Evolutionary conservation across 2,888 invertebrate genomes (phyloP), one percentile per base, ranked within the genome.

Genomic region (Macrosoma leucophasiata): DNA sequence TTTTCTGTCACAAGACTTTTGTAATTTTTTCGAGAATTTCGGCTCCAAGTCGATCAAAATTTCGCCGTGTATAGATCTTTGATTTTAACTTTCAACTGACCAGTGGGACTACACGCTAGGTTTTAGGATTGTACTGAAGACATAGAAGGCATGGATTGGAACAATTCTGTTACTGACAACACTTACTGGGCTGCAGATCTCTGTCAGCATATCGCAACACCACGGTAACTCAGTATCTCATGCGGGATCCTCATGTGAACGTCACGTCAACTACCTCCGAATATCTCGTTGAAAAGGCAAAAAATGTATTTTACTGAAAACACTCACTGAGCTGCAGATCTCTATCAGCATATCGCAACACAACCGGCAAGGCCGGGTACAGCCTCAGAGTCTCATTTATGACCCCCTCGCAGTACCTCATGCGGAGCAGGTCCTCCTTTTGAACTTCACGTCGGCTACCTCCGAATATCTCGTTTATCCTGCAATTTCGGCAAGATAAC

Each of bases 321-420:
- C 11, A 50, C 65, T 55, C 21, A 72, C 73, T 62, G 1, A 71
- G 45, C 20, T 55, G 35, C 3, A 75, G 21, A 9, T 76, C 72
- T 2, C 41, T 52, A 31, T 72, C 68, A 0, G 73, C 67, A 4
- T 60, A 51, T 18, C 74, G 48, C 50, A 69, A 42, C 15, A 74
- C 48, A 0, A 33, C 49, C 0, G 74, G 72, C 0, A 58, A 11
- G 0, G 74, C 65, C 0, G 75, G 76, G 32, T 48, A 69, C 40
- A 76, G 30, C 3, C 76, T 51, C 29, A 76, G 37, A 0, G 69
- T 66, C 52, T 78, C 76, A 12, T 43, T 35, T 20, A 75, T 50
- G 1, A 74, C 52, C 0, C 72, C 71, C 33, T 75, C 76, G 10
- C 66, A 65, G 44, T 74, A 77, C 24, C 10, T 31, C 68, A 77